These are phyloP conservation scores for Kryphioiulus occultus DNA, from an alignment of 2,888 invertebrate species.

Conservation along the genomic window DNA sequence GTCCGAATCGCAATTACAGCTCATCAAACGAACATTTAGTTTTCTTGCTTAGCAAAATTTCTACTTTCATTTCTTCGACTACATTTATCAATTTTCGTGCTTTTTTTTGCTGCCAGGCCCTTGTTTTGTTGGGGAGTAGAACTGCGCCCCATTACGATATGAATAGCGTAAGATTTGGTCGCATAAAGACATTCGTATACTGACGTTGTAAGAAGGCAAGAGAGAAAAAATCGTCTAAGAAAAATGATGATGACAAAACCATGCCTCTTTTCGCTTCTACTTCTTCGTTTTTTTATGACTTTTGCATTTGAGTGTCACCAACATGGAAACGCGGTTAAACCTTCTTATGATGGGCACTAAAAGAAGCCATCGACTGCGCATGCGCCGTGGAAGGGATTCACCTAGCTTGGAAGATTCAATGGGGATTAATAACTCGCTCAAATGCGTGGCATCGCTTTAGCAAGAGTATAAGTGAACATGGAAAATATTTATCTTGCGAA, in stretches of 20 bases:
- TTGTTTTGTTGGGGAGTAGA: constrained; percentile 13
- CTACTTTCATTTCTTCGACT: constrained; percentile 36
- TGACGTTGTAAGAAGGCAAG: neutral
- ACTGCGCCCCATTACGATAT: neutral
- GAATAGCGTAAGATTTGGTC: neutral
- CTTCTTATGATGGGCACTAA: neutral
- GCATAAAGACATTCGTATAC: neutral
- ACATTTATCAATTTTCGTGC: constrained; percentile 21
- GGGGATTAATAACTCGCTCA: neutral
- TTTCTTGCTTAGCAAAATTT: constrained; percentile 41
- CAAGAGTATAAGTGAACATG: too few species aligned
- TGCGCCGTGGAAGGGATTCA: neutral
- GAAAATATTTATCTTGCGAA: too few species aligned
- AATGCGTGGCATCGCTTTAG: too few species aligned
- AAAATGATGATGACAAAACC: constrained; percentile 52
- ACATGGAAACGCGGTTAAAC: constrained; percentile 1
- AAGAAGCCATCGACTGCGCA: neutral
- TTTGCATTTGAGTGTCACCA: constrained; percentile 30
- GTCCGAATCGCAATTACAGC: constrained; percentile 35
- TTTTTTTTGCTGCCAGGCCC: neutral
- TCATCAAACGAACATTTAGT: constrained; percentile 42
- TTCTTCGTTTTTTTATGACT: constrained; percentile 29
- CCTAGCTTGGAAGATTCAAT: neutral
- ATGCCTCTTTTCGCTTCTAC: constrained; percentile 43
- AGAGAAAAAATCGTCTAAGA: constrained; percentile 13